Percentiles rank a stretch among this genome's conserved stretches.
Conservation (phyloP, 2,888 invertebrate genomes). For the Eupelmus urozonus region DNA sequence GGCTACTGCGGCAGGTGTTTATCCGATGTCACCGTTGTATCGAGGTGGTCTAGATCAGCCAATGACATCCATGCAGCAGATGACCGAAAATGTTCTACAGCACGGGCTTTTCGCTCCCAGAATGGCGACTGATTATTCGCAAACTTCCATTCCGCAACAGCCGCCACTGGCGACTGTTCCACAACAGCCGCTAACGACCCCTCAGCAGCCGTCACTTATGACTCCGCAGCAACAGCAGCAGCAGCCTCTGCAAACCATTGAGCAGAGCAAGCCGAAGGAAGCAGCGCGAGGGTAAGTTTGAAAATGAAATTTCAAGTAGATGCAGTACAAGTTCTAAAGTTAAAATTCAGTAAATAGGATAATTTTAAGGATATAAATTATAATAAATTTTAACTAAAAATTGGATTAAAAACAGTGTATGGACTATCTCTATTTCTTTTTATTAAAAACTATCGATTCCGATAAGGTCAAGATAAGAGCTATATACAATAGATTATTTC, state of each 20-base stretch:
- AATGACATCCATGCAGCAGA: conserved; percentile 56
- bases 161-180: no score
- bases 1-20: conserved; percentile 64
- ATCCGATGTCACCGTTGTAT: conserved; percentile 68
- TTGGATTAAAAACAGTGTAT: neutral
- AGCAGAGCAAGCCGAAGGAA: no score
- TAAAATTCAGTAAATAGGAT: no score
- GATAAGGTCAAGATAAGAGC: no score
- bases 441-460: no score
- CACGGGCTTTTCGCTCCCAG: conserved; percentile 63
- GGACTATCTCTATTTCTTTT: no score
- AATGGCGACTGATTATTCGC: conserved; percentile 30
- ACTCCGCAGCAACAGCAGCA: neutral
- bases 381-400: neutral
- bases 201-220: neutral
- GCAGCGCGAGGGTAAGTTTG: no score
- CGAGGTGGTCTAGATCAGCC: conserved; percentile 59
- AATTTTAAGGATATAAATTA: neutral
- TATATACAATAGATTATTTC: no score
- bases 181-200: neutral
- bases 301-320: no score
- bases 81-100: conserved; percentile 66
- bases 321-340: no score
- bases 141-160: neutral
- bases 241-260: neutral